Conservation (phyloP, 2,888 invertebrate genomes). For the Latheticus oryzae region DNA sequence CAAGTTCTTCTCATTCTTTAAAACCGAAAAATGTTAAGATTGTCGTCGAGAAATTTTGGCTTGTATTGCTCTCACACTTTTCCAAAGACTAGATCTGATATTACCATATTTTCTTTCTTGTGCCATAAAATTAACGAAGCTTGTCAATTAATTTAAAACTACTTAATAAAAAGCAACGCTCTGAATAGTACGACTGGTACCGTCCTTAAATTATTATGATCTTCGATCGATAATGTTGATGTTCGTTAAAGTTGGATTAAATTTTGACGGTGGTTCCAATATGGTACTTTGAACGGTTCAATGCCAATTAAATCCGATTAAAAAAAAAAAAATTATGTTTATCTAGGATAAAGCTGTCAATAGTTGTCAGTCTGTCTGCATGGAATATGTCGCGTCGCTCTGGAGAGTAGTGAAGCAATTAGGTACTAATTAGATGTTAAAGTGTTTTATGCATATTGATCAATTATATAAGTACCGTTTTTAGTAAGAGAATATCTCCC, state of each 20-base stretch:
- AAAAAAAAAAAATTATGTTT: too few relatives aligned
- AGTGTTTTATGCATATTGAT: slow-evolving; percentile 44
- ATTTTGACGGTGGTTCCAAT: too few relatives aligned
- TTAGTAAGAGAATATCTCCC: slow-evolving; percentile 48
- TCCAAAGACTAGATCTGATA: slow-evolving; percentile 1
- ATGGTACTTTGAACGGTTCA: too few relatives aligned
- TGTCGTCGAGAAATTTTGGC: slow-evolving; percentile 36
- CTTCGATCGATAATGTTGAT: neutral
- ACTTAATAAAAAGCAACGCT: slow-evolving; percentile 38
- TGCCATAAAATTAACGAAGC: slow-evolving; percentile 38
- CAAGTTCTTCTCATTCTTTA: slow-evolving; percentile 33
- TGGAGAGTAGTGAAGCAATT: slow-evolving; percentile 17
- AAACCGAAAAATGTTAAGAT: slow-evolving; percentile 25
- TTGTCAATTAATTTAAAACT: slow-evolving; percentile 26
- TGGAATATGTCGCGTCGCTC: neutral
- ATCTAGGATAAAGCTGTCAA: too few relatives aligned
- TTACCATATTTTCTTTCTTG: slow-evolving; percentile 31
- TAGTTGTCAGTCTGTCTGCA: slow-evolving; percentile 8
- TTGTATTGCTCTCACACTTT: slow-evolving; percentile 3
- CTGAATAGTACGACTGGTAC: slow-evolving; percentile 28
- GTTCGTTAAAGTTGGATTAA: neutral
- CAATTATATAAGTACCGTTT: slow-evolving; percentile 51
- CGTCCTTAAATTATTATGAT: slow-evolving; percentile 24
- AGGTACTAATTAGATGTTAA: slow-evolving; percentile 41
- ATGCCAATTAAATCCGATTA: too few relatives aligned